Base-by-base conservation (phyloP, 2,113 vertebrate genomes). In the Caranx melampygus region DNA sequence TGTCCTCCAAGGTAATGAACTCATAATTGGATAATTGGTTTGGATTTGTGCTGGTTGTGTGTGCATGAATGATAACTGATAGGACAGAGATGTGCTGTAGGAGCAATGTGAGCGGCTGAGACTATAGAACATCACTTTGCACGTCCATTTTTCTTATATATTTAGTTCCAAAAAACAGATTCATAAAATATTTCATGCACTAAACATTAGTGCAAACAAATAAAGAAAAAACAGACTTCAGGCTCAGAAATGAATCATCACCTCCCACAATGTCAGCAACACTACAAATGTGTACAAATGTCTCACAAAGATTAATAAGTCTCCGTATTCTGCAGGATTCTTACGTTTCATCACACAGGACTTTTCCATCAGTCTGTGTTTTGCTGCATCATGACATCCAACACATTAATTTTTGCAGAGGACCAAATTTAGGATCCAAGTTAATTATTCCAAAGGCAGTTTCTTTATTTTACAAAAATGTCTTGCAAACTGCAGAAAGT, bases 401-500 rank as follows among this genome's bases (percentile, higher is more conserved):
- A 59, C 1, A 51, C 10, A 37, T 44, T 3, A 1, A 13, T 55
- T 74, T 51, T 51, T 33, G 26, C 26, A 55, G 31, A 42, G 20
- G 1, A 37, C 14, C 3, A 51, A 14, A 34, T 70, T 78, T 63
- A 62, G 52, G 5, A 61, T 72, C 15, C 9, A 8, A 3, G 26
- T 14, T 34, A 5, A 73, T 34, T 49, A 33, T 58, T 58, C 63
- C 7, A 59, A 61, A 55, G n/a, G 11, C 8, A 20, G 1, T 45
- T 34, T 74, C 15, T 55, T 47, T 52, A 51, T 16, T 47, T 62
- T 75, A 18, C 12, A 40, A 64, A 57, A 58, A 81, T 70, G 37
- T 76, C 75, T 78, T 55, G 21, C 74, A 74, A 79, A 72, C 26
- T 80, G 66, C 72, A 82, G 61, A 88, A 72, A 70, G 60, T 64